A percentile compares a stretch with the other conserved stretches of the same genome.
These are phyloP conservation scores for Pygoscelis adeliae DNA, from an alignment of 2,113 vertebrate species.

Conservation along the genomic window DNA sequence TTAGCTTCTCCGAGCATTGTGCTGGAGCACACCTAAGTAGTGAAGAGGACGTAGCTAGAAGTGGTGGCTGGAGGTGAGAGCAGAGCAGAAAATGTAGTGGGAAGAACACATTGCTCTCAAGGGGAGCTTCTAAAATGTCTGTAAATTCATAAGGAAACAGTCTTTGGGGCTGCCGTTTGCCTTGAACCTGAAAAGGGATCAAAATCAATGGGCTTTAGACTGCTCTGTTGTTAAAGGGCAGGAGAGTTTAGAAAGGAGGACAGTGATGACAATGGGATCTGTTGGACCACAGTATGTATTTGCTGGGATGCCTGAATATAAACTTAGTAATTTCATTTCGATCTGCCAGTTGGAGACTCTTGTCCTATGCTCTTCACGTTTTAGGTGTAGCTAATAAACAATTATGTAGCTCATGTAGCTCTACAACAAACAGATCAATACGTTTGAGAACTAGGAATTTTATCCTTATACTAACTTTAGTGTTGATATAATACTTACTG, in stretches of 20 bases:
- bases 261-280: neutral
- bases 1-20: neutral
- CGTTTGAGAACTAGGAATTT: neutral
- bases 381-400: neutral
- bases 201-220: neutral
- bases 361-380: neutral
- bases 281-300: neutral
- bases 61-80: neutral
- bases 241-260: neutral
- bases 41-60: neutral
- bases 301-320: neutral
- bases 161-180: neutral
- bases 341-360: neutral
- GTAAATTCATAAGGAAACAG: neutral
- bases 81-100: neutral
- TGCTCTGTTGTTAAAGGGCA: neutral
- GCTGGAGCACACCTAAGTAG: neutral
- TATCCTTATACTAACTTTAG: neutral
- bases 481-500: slow-evolving; percentile 33
- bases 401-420: neutral
- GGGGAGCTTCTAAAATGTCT: neutral
- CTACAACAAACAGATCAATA: slow-evolving; percentile 34
- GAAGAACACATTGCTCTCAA: neutral
- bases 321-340: neutral
- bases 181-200: neutral